These are phyloP conservation scores for Butastur rufipennis DNA, from an alignment of 2,113 vertebrate genomes.

Conservation along the genomic window DNA sequence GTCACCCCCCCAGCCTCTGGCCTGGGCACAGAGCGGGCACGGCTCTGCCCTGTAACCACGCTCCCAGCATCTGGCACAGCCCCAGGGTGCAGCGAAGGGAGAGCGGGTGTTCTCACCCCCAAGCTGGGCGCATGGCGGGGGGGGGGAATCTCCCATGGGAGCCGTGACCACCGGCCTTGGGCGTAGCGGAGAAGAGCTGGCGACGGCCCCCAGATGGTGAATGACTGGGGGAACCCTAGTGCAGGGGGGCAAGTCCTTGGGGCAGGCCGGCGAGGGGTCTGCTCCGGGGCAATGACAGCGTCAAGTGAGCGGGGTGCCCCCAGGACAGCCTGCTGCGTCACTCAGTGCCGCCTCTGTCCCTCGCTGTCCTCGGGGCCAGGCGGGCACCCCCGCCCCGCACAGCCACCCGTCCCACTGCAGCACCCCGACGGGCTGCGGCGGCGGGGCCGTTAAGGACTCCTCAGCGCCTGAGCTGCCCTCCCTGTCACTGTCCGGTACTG, in stretches of 20 bases:
- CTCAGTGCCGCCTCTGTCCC: neutral
- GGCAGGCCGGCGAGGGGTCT: accelerated
- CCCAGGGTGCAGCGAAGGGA: accelerated
- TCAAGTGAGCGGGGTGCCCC: neutral
- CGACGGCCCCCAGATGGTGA: neutral
- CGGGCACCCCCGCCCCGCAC: neutral
- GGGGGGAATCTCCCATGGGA: neutral
- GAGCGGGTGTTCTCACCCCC: neutral
- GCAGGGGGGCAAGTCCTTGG: neutral
- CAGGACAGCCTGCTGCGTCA: neutral
- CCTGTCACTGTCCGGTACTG: neutral
- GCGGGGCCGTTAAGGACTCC: no score
- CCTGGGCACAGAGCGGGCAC: neutral
- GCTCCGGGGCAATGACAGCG: neutral
- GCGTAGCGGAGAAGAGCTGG: neutral
- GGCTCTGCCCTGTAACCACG: neutral
- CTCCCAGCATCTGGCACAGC: neutral
- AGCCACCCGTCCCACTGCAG: neutral
- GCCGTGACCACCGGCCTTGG: neutral
- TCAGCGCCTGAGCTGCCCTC: neutral
- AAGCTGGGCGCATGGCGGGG: neutral
- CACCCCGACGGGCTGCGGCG: accelerated
- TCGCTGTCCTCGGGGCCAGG: neutral
- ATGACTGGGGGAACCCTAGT: neutral
- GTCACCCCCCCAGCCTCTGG: neutral